Evolutionary conservation across 2,888 invertebrate species (phyloP), one percentile per base, ranked within the genome.

Genomic region (Lycophotia porphyrea): DNA sequence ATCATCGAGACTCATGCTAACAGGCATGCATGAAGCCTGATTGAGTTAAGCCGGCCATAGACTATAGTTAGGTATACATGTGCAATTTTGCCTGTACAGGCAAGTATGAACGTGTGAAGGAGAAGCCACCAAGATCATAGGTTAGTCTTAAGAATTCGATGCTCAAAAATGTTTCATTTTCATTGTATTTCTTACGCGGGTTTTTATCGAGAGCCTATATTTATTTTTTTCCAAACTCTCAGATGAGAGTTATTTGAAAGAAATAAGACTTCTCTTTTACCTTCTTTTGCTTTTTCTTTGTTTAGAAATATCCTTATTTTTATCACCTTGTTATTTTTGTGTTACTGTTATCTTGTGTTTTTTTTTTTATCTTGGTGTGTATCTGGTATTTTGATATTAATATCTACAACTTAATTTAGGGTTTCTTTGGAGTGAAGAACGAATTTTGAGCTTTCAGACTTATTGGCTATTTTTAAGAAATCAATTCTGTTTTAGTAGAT

Each of bases 21-120:
- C 52, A 80, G 47, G 27, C 81, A 76, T 36, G 42, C 81, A 36
- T 64, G 76, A 58, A 49, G 44, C 31, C 49, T 49, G 31, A 64
- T 58, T 64, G 49, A 36, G 58, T 44, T 55, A 68, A 58, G 31
- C 31, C 31, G 3, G 18, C 2, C 8, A 58, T 58, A 27, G 27
- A 7, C 31, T n/a, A 5, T 52, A n/a, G 47, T 44, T 21, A 27
- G 4, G n/a, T 52, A 52, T 5, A 5, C 5, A 52, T n/a, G 13
- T n/a, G 52, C n/a, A 8, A 3, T 5, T 15, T 44, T 44, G 44
- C 18, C 18, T 44, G 21, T 18, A 47, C 21, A 39, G 44, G 5
- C 24, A 47, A 47, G 47, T 24, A 24, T 47, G 21, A 47, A 47
- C 24, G 24, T 8, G 8, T 47, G 24, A 24, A 47, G 47, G 24